A percentile compares a stretch with the other conserved stretches of the same genome.
Evolutionary conservation across 2,113 vertebrate genomes (phyloP).

Genomic region (Heterocephalus glaber): DNA sequence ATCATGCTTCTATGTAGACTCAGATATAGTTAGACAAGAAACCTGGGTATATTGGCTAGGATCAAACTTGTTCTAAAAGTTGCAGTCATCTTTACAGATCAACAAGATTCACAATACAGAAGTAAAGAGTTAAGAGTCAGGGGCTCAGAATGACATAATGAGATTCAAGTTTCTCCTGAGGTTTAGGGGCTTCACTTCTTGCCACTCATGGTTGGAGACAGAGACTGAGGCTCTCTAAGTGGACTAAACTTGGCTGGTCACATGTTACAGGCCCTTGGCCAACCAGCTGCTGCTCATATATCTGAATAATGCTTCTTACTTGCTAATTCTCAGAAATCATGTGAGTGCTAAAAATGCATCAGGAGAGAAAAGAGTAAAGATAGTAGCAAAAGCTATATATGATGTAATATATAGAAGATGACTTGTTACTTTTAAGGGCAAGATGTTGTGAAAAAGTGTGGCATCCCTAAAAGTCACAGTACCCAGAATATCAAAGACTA

Average conservation of each 20-base stretch:
- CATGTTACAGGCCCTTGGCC: neutral
- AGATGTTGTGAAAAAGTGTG: conserved; percentile 30
- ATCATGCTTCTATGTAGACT: neutral
- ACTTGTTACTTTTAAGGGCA: conserved; percentile 85
- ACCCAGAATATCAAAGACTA: conserved; percentile 92
- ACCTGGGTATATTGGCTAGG: neutral
- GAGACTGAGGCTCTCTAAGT: neutral
- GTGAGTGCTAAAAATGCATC: conserved; percentile 85
- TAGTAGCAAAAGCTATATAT: conserved; percentile 90
- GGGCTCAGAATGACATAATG: neutral
- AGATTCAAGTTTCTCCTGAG: neutral
- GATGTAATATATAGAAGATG: conserved; percentile 86
- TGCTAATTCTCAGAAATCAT: conserved; percentile 91
- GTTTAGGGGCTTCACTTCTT: neutral
- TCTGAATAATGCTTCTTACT: conserved; percentile 90
- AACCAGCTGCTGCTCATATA: conserved; percentile 32
- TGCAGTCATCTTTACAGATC: neutral
- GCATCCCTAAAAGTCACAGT: conserved; percentile 89
- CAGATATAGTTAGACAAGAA: neutral
- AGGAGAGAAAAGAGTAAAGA: conserved; percentile 93
- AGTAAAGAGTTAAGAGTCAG: neutral
- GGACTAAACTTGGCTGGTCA: neutral
- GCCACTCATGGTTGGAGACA: neutral
- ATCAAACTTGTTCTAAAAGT: neutral
- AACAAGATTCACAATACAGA: neutral